These are phyloP conservation scores for Ceratina australensis DNA, from an alignment of 1,140 invertebrate genomes.

Conservation along the genomic window DNA sequence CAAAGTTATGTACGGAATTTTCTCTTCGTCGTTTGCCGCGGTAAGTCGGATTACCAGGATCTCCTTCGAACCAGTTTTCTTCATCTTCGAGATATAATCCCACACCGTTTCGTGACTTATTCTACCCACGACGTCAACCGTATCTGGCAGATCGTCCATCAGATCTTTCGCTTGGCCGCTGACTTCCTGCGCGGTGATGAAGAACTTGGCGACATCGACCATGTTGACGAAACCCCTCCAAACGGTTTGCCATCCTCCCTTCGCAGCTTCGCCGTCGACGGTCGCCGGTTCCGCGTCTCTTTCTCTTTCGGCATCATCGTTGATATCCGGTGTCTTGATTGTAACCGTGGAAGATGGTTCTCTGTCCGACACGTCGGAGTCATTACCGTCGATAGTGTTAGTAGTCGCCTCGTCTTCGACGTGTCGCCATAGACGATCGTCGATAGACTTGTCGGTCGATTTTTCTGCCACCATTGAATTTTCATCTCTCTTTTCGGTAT, in stretches of 20 bases:
- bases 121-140: conserved; percentile 94
- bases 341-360: conserved; percentile 82
- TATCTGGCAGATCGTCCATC: conserved; percentile 86
- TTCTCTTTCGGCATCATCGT: conserved; percentile 74
- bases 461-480: conserved; percentile 15
- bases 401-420: conserved; percentile 76
- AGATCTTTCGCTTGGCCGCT: conserved; percentile 86
- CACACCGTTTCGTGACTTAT: conserved; percentile 95
- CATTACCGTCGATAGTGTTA: conserved; percentile 76
- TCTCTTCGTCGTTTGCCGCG: conserved; percentile 90
- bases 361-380: conserved; percentile 78
- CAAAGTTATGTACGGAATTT: conserved; percentile 91
- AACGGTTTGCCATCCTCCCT: conserved; percentile 78
- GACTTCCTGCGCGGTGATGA: conserved; percentile 90
- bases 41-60: conserved; percentile 91
- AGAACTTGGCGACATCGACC: conserved; percentile 94
- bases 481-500: conserved; percentile 68
- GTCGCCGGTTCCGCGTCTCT: conserved; percentile 66
- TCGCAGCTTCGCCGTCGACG: conserved; percentile 41
- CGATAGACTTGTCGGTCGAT: conserved; percentile 67
- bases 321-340: conserved; percentile 81
- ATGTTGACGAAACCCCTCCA: conserved; percentile 95
- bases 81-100: conserved; percentile 96
- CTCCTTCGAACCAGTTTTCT: conserved; percentile 92
- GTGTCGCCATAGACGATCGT: conserved; percentile 76